phyloP scores from a whole-genome alignment of 2,113 vertebrate species.

The Dromaius novaehollandiae region DNA sequence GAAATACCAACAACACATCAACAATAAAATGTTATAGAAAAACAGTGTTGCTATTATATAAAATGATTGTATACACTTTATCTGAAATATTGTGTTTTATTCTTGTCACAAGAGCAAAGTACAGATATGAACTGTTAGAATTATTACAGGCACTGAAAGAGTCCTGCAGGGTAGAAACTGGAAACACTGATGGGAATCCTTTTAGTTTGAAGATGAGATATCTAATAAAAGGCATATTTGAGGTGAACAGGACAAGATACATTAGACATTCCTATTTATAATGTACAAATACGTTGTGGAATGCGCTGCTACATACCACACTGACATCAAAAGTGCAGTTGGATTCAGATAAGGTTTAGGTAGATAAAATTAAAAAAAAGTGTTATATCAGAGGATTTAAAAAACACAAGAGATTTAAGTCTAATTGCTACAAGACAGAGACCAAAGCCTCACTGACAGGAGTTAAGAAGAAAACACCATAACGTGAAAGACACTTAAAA shows the following conservation, averaged over 20 bases:
- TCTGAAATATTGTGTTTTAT: not conserved
- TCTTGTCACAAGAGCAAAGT: not conserved
- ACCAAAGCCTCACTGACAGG: not conserved
- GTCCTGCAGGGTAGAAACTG: slow-evolving; percentile 21
- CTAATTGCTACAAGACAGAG: not conserved
- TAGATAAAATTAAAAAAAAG: not conserved
- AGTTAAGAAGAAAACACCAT: not conserved
- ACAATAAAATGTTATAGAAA: not conserved
- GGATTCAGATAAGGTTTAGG: slow-evolving; percentile 18
- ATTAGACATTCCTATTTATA: slow-evolving; percentile 19
- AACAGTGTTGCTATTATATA: not conserved
- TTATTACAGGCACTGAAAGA: not conserved
- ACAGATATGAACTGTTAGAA: not conserved
- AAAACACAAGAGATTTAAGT: slow-evolving; percentile 1
- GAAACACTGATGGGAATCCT: not conserved
- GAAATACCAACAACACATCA: not conserved
- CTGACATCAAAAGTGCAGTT: slow-evolving; percentile 22
- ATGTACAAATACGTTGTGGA: slow-evolving; percentile 26
- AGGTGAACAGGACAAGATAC: slow-evolving; percentile 34
- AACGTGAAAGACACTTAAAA: not conserved
- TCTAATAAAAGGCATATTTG: not conserved
- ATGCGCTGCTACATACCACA: not conserved
- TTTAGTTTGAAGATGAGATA: slow-evolving; percentile 1
- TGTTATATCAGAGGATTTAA: not conserved
- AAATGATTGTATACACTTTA: not conserved